Evolutionary conservation across 2,888 invertebrate species (phyloP).

Genomic region (Fragum whitleyi): DNA sequence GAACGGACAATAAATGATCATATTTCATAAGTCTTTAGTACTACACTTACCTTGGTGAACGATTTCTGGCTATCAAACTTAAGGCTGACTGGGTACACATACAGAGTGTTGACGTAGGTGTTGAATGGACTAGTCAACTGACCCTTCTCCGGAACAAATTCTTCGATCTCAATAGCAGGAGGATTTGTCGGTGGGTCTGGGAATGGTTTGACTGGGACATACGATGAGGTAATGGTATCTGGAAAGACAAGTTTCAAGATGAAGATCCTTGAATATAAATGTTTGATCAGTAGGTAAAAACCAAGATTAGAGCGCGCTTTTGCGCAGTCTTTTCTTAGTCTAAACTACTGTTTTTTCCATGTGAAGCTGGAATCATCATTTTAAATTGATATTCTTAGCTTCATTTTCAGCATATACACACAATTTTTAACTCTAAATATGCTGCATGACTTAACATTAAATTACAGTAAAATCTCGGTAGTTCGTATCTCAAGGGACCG

Average conservation of each 20-base stretch:
- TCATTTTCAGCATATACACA: no score
- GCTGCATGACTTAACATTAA: no score
- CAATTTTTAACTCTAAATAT: no score
- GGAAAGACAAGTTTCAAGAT: slow-evolving; percentile 76
- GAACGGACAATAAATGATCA: no score
- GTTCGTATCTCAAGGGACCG: no score
- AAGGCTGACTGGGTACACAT: slow-evolving; percentile 94
- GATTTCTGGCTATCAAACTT: slow-evolving; percentile 96
- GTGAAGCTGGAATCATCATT: no score
- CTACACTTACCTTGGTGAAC: slow-evolving; percentile 89
- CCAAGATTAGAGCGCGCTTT: not conserved
- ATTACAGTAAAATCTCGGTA: no score
- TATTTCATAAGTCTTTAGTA: no score
- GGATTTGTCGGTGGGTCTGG: slow-evolving; percentile 91
- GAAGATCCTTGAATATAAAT: slow-evolving; percentile 16
- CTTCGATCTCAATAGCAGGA: slow-evolving; percentile 94
- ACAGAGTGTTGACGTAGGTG: slow-evolving; percentile 94
- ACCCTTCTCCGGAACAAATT: slow-evolving; percentile 87
- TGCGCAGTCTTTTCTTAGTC: no score
- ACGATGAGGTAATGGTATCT: slow-evolving; percentile 94
- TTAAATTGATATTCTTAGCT: no score
- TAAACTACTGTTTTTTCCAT: no score
- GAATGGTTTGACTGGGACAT: slow-evolving; percentile 94
- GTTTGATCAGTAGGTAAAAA: not conserved
- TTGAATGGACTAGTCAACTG: slow-evolving; percentile 90